These are phyloP conservation scores for Myiozetetes cayanensis DNA, from an alignment of 2,113 vertebrate genomes.

Conservation along the genomic window DNA sequence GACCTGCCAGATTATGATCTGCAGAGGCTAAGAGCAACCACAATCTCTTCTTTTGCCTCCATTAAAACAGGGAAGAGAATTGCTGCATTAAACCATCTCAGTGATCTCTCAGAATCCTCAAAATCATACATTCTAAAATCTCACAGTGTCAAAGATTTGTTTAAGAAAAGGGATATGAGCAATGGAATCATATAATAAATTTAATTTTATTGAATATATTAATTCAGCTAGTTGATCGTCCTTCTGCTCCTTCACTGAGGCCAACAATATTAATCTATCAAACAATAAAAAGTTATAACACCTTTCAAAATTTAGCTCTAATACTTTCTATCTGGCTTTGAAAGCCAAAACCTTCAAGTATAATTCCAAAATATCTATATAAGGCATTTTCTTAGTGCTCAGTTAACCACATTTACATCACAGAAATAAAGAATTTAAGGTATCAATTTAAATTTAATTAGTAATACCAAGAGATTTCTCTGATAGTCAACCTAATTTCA, in stretches of 20 bases:
- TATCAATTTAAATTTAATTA: neutral
- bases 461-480: neutral
- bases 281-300: neutral
- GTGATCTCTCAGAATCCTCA: neutral
- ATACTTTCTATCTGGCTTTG: neutral
- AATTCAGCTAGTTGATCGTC: neutral
- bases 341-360: neutral
- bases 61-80: neutral
- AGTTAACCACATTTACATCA: neutral
- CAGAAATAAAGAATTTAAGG: neutral
- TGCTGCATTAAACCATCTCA: neutral
- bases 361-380: neutral
- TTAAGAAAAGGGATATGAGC: neutral
- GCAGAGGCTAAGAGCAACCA: neutral
- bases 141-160: neutral
- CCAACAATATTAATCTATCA: neutral
- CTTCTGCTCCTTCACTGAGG: neutral
- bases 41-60: neutral
- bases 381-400: neutral
- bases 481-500: neutral
- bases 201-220: neutral
- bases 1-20: neutral
- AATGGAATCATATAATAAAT: neutral
- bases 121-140: neutral
- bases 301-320: neutral